Evolutionary conservation across 2,888 invertebrate species (phyloP).

Genomic region (Tetrapedia diversipes): DNA sequence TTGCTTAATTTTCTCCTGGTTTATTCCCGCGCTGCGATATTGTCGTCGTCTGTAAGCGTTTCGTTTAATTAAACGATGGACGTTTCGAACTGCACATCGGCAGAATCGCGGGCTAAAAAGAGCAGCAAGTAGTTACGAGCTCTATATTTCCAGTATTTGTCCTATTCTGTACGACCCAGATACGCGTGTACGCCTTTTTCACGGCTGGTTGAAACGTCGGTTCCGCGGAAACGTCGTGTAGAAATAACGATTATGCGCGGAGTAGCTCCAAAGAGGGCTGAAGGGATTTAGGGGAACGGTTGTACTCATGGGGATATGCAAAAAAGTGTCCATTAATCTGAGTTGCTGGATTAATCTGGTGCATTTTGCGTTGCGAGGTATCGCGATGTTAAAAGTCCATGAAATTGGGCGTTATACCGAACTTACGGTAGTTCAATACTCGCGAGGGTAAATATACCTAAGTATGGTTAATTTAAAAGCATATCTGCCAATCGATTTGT

Average conservation of each 20-base stretch:
- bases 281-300: background rate
- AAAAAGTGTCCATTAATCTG: background rate
- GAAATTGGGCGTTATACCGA: too few relatives aligned
- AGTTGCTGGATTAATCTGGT: background rate
- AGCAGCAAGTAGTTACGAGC: background rate
- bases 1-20: background rate
- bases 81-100: background rate
- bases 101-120: background rate
- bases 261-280: background rate
- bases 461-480: too few relatives aligned
- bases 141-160: constrained; percentile 18
- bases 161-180: constrained; percentile 4
- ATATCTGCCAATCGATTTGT: too few relatives aligned
- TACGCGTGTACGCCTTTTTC: background rate
- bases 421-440: too few relatives aligned
- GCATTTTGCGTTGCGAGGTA: background rate
- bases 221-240: background rate
- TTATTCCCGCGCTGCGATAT: background rate
- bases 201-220: background rate
- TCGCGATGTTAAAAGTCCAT: too few relatives aligned
- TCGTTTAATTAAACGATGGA: constrained; percentile 5
- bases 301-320: background rate
- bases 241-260: constrained; percentile 1
- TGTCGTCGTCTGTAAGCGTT: background rate
- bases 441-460: too few relatives aligned